A percentile compares a stretch with the other conserved stretches of the same genome.
Evolutionary conservation across 2,797 vertebrate genomes (phyloP).

Genomic region (Sciurus carolinensis): DNA sequence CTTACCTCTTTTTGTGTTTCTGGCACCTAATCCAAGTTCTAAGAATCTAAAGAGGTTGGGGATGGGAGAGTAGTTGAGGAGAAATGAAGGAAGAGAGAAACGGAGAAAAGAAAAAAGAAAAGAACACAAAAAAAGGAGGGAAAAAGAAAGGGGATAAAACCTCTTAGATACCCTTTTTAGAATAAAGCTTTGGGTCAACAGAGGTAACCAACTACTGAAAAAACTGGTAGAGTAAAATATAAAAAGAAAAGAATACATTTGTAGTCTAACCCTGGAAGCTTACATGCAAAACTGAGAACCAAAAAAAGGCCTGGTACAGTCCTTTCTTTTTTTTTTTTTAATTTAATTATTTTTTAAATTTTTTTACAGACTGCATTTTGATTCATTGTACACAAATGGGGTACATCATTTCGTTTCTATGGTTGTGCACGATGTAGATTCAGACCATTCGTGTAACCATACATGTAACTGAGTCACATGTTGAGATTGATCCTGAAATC

Average conservation of each 20-base stretch:
- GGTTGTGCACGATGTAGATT: too few relatives aligned
- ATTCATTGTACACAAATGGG: too few relatives aligned
- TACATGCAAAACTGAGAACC: background rate
- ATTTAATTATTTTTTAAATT: too few relatives aligned
- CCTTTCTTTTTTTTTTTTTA: background rate
- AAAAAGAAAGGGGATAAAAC: too few relatives aligned
- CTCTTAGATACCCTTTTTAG: background rate
- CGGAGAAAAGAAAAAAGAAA: background rate
- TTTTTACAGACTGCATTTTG: too few relatives aligned
- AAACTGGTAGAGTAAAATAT: background rate
- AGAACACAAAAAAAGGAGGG: too few relatives aligned
- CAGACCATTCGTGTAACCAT: too few relatives aligned
- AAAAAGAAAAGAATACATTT: background rate
- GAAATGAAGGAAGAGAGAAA: background rate
- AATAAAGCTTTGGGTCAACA: background rate
- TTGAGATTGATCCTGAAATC: conserved; percentile 54
- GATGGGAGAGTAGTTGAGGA: background rate
- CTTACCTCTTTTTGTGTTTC: background rate
- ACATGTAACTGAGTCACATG: background rate
- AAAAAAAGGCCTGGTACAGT: background rate
- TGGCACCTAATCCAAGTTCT: conserved; percentile 28
- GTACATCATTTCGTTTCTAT: too few relatives aligned
- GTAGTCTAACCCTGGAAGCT: background rate
- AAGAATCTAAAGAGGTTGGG: background rate
- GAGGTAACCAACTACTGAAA: background rate